Base-by-base conservation (phyloP, 2,888 invertebrate species). In the Dasysyrphus tricinctus region DNA sequence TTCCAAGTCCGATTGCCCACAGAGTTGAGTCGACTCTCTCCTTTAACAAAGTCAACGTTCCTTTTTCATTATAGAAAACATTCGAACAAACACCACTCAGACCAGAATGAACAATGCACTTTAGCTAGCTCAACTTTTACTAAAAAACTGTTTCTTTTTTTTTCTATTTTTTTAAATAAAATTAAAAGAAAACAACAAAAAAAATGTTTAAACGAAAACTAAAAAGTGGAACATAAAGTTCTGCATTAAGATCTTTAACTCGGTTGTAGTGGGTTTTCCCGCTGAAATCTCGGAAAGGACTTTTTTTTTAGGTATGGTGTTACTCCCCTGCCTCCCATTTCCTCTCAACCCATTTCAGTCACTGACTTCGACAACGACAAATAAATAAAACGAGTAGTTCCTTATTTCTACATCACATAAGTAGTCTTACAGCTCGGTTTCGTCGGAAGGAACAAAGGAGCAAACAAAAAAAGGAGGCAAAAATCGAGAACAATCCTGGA, bases 151-250 rank as follows among this genome's bases (percentile, higher is more conserved):
- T 24, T 51, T 12, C 11, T 6, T 34, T 51, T 12, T 61, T 69
- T 29, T 47, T 32, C n/a, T n/a, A n/a, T n/a, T n/a, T n/a, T n/a
- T 65, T n/a, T 6, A 16, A 65, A 76, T 34, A 80, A 70, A n/a
- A 29, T 39, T 47, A 19, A 37, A 39, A 6, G 6, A 65, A 44
- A n/a, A 42, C 7, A 32, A 24, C 42, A 9, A 19, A 59, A 44
- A 37, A 51, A 24, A 39, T 14, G 37, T 42, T 65, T 37, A 75
- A 69, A 74, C 42, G 54, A 61, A 83, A 83, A 74, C 65, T 69
- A 49, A 84, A 80, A 80, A 72, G 29, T 77, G 76, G 81, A 81
- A 78, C 85, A 80, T 70, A 74, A 78, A 85, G 77, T 78, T 80
- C 67, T 54, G 67, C 80, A 84, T 80, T 80, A 84, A 80, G 80